Evolutionary conservation across 2,888 invertebrate species (phyloP).

Genomic region (Theodoxus fluviatilis): DNA sequence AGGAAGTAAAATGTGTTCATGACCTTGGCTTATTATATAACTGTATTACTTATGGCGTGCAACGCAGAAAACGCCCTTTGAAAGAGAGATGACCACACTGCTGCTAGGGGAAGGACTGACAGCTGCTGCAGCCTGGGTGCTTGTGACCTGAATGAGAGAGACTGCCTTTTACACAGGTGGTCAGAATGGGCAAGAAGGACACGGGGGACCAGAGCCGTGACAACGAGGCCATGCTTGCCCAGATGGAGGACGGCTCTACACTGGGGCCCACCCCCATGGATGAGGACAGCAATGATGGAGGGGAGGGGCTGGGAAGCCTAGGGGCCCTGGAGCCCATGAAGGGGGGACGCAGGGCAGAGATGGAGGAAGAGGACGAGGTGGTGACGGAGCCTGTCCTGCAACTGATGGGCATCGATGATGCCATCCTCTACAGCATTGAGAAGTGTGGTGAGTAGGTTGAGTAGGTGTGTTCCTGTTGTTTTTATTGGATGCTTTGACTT

Average conservation of each 20-base stretch:
- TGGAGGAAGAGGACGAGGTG: constrained; percentile 67
- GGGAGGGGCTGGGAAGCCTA: constrained; percentile 47
- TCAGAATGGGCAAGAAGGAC: constrained; percentile 53
- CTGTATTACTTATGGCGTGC: not conserved
- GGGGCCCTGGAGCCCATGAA: constrained; percentile 30
- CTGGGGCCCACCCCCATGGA: constrained; percentile 51
- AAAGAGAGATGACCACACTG: too few relatives aligned
- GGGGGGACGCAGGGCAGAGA: constrained; percentile 57
- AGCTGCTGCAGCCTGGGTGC: too few relatives aligned
- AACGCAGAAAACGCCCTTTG: not conserved
- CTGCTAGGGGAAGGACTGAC: too few relatives aligned
- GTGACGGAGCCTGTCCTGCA: constrained; percentile 63
- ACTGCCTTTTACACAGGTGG: constrained; percentile 23
- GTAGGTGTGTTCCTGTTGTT: too few relatives aligned
- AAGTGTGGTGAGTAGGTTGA: constrained; percentile 81
- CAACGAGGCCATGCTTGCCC: constrained; percentile 42
- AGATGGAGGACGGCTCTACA: constrained; percentile 60
- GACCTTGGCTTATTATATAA: too few relatives aligned
- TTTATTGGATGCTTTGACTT: too few relatives aligned
- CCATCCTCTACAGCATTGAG: constrained; percentile 89
- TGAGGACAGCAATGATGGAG: constrained; percentile 67
- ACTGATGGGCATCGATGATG: constrained; percentile 86
- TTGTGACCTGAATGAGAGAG: too few relatives aligned
- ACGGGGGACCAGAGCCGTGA: constrained; percentile 42
- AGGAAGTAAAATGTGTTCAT: too few relatives aligned